A percentile compares a stretch with the other conserved stretches of the same genome.
phyloP scores from a whole-genome alignment of 1,140 invertebrate species.

The Daktulosphaira vitifoliae region DNA sequence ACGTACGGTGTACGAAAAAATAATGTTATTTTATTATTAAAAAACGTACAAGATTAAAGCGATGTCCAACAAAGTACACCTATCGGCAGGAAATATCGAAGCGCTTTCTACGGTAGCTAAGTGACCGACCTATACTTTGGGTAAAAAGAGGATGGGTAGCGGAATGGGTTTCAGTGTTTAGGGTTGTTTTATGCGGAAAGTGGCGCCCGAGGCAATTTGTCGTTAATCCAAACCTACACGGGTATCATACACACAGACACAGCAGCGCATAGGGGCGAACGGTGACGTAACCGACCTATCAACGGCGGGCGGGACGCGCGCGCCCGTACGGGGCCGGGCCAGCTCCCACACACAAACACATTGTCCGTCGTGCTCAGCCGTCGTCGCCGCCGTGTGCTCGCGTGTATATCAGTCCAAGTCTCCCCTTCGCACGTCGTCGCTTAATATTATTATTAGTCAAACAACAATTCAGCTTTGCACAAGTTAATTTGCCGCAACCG shows the following conservation, averaged over 20 bases:
- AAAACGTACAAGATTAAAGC: too few species aligned
- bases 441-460: too few species aligned
- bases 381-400: conserved; percentile 8
- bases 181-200: conserved; percentile 30
- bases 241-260: background rate
- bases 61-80: too few species aligned
- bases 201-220: conserved; percentile 31
- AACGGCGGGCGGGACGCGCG: conserved; percentile 23
- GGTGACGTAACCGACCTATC: conserved; percentile 31
- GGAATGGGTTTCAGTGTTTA: conserved; percentile 22
- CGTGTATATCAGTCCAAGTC: background rate
- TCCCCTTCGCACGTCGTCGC: background rate
- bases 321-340: conserved; percentile 27
- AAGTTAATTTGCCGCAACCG: too few species aligned
- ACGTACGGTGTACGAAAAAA: too few species aligned
- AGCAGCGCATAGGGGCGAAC: background rate
- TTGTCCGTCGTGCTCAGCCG: conserved; percentile 15
- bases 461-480: too few species aligned
- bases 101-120: too few species aligned
- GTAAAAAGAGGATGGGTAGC: background rate
- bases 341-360: conserved; percentile 17
- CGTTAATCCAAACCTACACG: conserved; percentile 33
- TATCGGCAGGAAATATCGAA: too few species aligned
- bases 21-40: too few species aligned
- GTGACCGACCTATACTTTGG: too few species aligned